Base-by-base conservation (phyloP, 1,140 invertebrate species). In the Delia radicum region DNA sequence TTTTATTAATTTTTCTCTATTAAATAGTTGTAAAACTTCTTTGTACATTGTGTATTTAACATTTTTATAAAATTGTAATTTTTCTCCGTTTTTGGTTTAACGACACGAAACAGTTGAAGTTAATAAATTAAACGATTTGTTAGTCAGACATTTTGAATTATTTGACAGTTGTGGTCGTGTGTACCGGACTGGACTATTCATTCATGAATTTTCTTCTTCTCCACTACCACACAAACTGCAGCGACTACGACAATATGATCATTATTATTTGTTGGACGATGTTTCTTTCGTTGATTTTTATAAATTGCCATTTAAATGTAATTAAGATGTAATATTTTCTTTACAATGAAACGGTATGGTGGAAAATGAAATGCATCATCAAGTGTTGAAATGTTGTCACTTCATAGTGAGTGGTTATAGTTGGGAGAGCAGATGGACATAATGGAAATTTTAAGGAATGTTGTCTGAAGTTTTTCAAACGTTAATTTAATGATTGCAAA, bases 61-160 rank as follows among this genome's bases (percentile, higher is more conserved):
- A 21, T 55, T 55, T 55, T 21, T 18, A 55, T 55, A 55, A 55
- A 55, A 55, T 55, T 15, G 48, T 55, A 55, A 21, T 55, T 55
- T 55, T 55, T 55, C 48, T 55, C 48, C 48, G 4, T 55, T 55
- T 55, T 55, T 55, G n/a, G 48, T 21, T 55, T 24, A 55, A 6
- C 8, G 18, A 18, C 18, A 69, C 65, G 29, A 69, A 21, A 33
- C 65, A 1, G 29, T 69, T 69, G 65, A 69, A 69, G 65, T 69
- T 69, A 69, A 69, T 69, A 69, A 69, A 69, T 69, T 69, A 69
- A 69, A 69, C 65, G 65, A 69, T 69, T 69, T 69, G 65, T 69
- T 69, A 33, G 65, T 27, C 65, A 15, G 65, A 69, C 29, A 69
- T 69, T 69, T 69, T 69, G 65, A 69, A 69, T 69, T 69, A 69